Conservation (phyloP, 2,113 vertebrate genomes). For the Galbula dea region DNA sequence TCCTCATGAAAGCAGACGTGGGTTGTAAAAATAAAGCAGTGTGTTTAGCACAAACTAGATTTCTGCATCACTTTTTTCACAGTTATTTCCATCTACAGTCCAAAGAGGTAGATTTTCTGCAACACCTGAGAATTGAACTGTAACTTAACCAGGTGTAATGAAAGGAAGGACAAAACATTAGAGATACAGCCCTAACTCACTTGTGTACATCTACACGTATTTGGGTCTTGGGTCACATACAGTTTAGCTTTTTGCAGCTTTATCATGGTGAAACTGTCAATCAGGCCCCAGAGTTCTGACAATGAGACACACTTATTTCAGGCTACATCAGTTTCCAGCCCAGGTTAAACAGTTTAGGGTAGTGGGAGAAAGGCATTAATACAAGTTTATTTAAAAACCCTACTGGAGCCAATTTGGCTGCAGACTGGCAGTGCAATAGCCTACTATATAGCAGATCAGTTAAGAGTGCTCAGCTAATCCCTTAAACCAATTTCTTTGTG, state of each 20-base stretch:
- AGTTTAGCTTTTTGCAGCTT: neutral
- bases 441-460: slow-evolving; percentile 29
- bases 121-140: slow-evolving; percentile 91
- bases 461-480: neutral
- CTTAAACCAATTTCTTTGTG: neutral
- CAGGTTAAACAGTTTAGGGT: neutral
- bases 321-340: slow-evolving; percentile 36
- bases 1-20: slow-evolving; percentile 77
- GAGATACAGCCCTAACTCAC: slow-evolving; percentile 52
- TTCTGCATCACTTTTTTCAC: slow-evolving; percentile 85
- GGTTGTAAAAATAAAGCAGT: slow-evolving; percentile 86
- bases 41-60: slow-evolving; percentile 84
- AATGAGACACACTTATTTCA: neutral
- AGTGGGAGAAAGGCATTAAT: slow-evolving; percentile 55
- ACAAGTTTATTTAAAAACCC: neutral
- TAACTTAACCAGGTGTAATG: slow-evolving; percentile 77
- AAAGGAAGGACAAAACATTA: slow-evolving; percentile 64
- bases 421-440: slow-evolving; percentile 53
- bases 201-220: slow-evolving; percentile 10
- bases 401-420: slow-evolving; percentile 28
- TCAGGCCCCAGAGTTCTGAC: slow-evolving; percentile 26
- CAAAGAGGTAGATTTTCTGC: slow-evolving; percentile 96
- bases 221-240: neutral
- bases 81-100: slow-evolving; percentile 86
- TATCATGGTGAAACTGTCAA: slow-evolving; percentile 46